Conservation (phyloP, 2,113 vertebrate genomes). For the Poeciliopsis retropinna region DNA sequence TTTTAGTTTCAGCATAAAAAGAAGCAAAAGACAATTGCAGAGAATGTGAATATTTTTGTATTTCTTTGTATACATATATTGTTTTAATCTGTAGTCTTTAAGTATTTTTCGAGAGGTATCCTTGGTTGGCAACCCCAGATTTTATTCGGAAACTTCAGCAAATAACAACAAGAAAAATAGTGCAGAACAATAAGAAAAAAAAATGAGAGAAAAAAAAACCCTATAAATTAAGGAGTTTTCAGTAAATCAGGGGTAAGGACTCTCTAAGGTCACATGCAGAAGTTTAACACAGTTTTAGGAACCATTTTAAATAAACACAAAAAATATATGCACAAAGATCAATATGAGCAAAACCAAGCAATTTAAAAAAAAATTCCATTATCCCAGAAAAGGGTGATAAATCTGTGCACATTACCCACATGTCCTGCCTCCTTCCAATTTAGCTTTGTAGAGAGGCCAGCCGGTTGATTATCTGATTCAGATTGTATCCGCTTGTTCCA, state of each 20-base stretch:
- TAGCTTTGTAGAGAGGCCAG: neutral
- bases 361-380: neutral
- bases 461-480: conserved; percentile 14
- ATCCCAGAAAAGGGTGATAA: neutral
- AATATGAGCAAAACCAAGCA: neutral
- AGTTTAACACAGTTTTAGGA: neutral
- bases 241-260: too few relatives aligned
- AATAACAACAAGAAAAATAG: too few relatives aligned
- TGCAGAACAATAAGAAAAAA: too few relatives aligned
- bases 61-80: neutral
- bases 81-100: too few relatives aligned
- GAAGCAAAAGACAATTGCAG: neutral
- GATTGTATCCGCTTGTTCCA: conserved; percentile 12
- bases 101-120: too few relatives aligned
- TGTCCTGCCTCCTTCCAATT: neutral
- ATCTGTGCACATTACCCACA: neutral
- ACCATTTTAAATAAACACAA: neutral
- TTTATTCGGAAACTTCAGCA: too few relatives aligned
- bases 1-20: neutral
- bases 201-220: too few relatives aligned
- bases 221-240: too few relatives aligned
- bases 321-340: neutral
- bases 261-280: too few relatives aligned
- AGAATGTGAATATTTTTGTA: neutral
- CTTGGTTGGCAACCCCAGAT: too few relatives aligned